Evolutionary conservation across 2,797 vertebrate species (phyloP), one percentile per base, ranked within the genome.

Genomic region (Percopsis omiscomaycus): DNA sequence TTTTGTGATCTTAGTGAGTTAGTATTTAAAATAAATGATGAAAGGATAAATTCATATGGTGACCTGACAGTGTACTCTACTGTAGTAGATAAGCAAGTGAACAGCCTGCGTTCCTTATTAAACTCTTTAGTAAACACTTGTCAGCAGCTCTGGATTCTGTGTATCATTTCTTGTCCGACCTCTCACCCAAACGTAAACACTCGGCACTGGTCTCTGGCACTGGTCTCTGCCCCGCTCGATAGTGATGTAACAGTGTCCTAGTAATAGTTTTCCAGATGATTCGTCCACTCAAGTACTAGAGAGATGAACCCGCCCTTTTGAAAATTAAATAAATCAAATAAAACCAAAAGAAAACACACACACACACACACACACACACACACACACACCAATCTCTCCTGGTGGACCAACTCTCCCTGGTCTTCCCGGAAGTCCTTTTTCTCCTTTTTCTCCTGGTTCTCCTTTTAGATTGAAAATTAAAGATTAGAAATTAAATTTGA

Each of bases 371-470:
- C 97, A 44, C 65, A 51, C 22, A 22, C 22, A 22, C 22, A 22
- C 22, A 22, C 22, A 8, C 55, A 51, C 93, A 96, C 97, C 97
- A 78, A 87, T 94, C 74, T 95, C 94, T 91, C 97, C 97, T 0
- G 92, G 84, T 56, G 97, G 97, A 13, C 97, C 97, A 4, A 98
- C 90, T 94, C 94, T 93, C 66, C 97, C 97, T 3, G 97, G 95
- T 81, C 96, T 93, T 59, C 97, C 97, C 0, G 95, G 94, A 32
- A 91, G 91, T 54, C 97, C 97, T 89, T 99, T 99, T 69, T 92
- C 92, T 47, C 97, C 97, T 78, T 96, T 98, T 68, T 95, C 95
- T 67, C 97, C 97, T 22, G 92, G 69, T 49, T 98, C 97, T 49
- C 97, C 97, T 99, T 83, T 68, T 75, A 70, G 53, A 71, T 11